These are phyloP conservation scores for Pemphigus obesinymphae DNA, from an alignment of 1,140 invertebrate genomes.

Conservation along the genomic window DNA sequence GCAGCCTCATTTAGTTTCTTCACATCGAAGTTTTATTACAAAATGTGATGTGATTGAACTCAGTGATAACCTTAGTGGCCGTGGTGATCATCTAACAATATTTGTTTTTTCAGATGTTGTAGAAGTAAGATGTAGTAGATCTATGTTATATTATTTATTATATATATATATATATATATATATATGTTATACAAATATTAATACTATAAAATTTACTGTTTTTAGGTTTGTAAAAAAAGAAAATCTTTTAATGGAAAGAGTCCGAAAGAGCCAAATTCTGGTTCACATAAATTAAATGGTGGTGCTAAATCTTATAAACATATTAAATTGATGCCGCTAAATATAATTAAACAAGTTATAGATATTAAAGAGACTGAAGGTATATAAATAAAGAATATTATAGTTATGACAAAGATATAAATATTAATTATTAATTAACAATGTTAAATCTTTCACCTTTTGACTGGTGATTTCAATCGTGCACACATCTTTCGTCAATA, in stretches of 20 bases:
- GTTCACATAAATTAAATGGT: conserved; percentile 57
- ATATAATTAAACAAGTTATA: conserved; percentile 82
- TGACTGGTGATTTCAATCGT: no score
- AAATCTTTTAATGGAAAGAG: conserved; percentile 68
- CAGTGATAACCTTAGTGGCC: conserved; percentile 75
- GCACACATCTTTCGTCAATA: neutral
- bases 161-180: no score
- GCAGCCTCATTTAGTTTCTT: conserved; percentile 80
- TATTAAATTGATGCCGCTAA: conserved; percentile 79
- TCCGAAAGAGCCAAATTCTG: conserved; percentile 58
- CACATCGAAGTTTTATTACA: conserved; percentile 80
- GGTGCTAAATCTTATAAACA: conserved; percentile 84
- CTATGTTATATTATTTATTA: no score
- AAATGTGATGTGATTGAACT: conserved; percentile 86
- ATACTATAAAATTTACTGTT: neutral
- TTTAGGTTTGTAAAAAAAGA: conserved; percentile 69
- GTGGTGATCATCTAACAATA: conserved; percentile 80
- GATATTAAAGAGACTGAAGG: conserved; percentile 78
- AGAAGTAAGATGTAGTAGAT: no score
- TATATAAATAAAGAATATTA: conserved; percentile 14
- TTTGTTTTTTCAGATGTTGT: conserved; percentile 92
- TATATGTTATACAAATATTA: neutral
- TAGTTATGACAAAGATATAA: neutral
- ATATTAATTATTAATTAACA: no score
- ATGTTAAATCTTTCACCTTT: neutral